Percentiles rank a stretch among this genome's conserved stretches.
These are phyloP conservation scores for Oryzias woworae DNA, from an alignment of 2,113 vertebrate species.

Conservation along the genomic window DNA sequence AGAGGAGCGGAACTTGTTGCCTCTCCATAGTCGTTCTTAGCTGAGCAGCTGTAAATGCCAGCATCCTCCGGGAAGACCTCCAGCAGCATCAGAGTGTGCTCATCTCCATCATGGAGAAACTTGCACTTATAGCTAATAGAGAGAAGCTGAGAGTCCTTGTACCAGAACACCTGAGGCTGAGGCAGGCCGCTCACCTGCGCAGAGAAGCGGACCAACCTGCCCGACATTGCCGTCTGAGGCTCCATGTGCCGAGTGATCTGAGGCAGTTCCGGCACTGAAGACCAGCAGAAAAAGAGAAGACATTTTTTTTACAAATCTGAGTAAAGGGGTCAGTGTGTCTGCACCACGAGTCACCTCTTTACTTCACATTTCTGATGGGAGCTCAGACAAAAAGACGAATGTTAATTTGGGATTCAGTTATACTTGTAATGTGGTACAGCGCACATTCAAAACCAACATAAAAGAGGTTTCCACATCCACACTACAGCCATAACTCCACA, in stretches of 20 bases:
- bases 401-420: too few species aligned
- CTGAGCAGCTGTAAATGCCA: constrained; percentile 86
- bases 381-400: too few species aligned
- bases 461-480: too few species aligned
- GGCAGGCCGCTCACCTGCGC: constrained; percentile 84
- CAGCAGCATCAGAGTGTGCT: constrained; percentile 88
- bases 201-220: constrained; percentile 87
- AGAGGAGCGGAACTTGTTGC: constrained; percentile 86
- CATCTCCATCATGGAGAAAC: constrained; percentile 88
- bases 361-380: too few species aligned
- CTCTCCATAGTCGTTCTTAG: constrained; percentile 87
- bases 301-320: neutral
- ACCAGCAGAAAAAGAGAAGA: neutral
- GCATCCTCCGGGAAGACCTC: constrained; percentile 90
- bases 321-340: too few species aligned
- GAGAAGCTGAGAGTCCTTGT: constrained; percentile 87
- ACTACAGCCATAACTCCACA: too few species aligned
- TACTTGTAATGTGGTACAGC: too few species aligned
- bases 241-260: constrained; percentile 82
- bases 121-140: constrained; percentile 86
- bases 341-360: too few species aligned
- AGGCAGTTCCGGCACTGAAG: constrained; percentile 87
- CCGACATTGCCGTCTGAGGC: constrained; percentile 79
- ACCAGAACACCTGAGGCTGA: constrained; percentile 88
- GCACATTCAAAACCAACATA: too few species aligned